Conservation (phyloP, 2,113 vertebrate species). For the Silurus meridionalis region DNA sequence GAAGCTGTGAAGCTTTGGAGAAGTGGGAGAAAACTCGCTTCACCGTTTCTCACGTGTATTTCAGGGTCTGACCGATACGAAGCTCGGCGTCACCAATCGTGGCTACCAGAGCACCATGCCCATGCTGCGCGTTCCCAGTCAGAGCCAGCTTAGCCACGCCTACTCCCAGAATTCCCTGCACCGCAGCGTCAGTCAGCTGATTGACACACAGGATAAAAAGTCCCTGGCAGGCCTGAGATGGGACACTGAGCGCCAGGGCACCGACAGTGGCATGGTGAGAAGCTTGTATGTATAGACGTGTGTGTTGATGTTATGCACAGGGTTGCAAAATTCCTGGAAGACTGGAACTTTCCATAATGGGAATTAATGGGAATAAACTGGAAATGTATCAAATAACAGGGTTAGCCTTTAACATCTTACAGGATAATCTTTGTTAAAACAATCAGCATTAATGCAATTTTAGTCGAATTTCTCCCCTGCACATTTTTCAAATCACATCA, state of each 20-base stretch:
- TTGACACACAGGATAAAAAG: constrained; percentile 80
- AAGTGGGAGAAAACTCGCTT: background rate
- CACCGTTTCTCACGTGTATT: background rate
- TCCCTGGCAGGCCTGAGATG: constrained; percentile 77
- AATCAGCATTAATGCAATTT: too few species aligned
- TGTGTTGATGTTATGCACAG: background rate
- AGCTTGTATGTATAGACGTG: background rate
- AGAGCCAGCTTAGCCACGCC: constrained; percentile 71
- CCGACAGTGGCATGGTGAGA: constrained; percentile 83
- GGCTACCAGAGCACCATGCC: constrained; percentile 62
- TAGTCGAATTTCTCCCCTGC: too few species aligned
- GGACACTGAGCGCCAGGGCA: constrained; percentile 78
- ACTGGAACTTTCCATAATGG: too few species aligned
- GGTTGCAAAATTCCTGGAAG: background rate
- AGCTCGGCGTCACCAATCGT: constrained; percentile 71
- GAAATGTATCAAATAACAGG: too few species aligned
- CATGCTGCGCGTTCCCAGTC: constrained; percentile 73
- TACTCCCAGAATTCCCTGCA: constrained; percentile 81
- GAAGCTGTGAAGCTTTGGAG: background rate
- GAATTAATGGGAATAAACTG: too few species aligned
- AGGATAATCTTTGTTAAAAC: too few species aligned
- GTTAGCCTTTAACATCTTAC: too few species aligned
- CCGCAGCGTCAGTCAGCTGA: constrained; percentile 87
- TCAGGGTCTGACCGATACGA: constrained; percentile 84
- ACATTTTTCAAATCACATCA: too few species aligned